Percentiles rank a stretch among this genome's conserved stretches.
Evolutionary conservation across 2,797 vertebrate species (phyloP).

Genomic region (Gymnocypris eckloni): DNA sequence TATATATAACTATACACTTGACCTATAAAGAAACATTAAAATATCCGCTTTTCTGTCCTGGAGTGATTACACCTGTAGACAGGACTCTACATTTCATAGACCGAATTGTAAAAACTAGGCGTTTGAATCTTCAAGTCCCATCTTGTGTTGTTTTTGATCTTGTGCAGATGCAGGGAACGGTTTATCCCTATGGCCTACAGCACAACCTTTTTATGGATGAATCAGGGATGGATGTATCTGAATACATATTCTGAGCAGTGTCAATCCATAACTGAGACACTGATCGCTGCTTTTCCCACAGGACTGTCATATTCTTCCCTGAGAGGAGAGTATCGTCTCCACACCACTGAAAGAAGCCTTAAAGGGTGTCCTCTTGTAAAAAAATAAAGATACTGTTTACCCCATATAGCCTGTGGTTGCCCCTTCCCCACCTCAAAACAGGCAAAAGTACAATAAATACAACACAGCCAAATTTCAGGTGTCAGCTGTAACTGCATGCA

Average conservation of each 20-base stretch:
- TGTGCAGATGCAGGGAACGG: background rate
- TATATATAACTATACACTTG: background rate
- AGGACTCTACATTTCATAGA: constrained; percentile 6
- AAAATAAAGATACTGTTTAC: background rate
- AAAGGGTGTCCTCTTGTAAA: background rate
- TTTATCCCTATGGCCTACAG: background rate
- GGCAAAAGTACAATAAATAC: constrained; percentile 30
- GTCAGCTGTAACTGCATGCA: constrained; percentile 28
- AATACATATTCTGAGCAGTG: constrained; percentile 18
- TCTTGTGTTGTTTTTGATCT: constrained; percentile 24
- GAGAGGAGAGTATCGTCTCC: constrained; percentile 34
- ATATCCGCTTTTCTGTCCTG: background rate
- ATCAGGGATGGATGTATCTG: background rate
- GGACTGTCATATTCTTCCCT: constrained; percentile 17
- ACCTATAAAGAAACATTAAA: constrained; percentile 7
- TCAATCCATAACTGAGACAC: background rate
- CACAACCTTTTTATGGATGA: constrained; percentile 13
- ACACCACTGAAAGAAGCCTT: constrained; percentile 18
- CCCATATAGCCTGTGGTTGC: background rate
- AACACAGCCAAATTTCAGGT: constrained; percentile 17
- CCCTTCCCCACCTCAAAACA: background rate
- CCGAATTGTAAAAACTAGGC: background rate
- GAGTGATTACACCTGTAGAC: background rate
- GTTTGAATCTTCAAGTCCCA: background rate
- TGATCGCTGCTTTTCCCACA: background rate